Evolutionary conservation across 1,140 invertebrate genomes (phyloP), one percentile per base, ranked within the genome.

Genomic region (Druon quercuslanigerum): DNA sequence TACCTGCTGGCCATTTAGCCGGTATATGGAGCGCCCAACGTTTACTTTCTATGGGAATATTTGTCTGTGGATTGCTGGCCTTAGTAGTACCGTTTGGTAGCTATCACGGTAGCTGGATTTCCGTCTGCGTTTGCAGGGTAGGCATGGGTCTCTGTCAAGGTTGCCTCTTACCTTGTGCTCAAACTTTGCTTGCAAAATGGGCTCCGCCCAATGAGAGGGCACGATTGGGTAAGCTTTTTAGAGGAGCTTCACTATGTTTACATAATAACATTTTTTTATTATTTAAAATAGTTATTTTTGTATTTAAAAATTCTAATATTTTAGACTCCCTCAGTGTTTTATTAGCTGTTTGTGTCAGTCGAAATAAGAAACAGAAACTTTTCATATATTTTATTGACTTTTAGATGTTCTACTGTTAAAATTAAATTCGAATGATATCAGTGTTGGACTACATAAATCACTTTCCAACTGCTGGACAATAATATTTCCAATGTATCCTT

Each of bases 141-240:
- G 82, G 94, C 8, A 94, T 95, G 90, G 96, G 96, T n/a, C 86
- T 93, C 25, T 86, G 85, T 82, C 91, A 95, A 91, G 94, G 94
- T 66, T 93, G 94, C 33, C 92, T 93, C 5, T 92, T 94, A 84
- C 95, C 95, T 60, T 92, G 93, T 25, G 93, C 93, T 57, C 94
- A 95, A 84, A 93, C 92, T 4, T 88, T 95, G 6, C 90, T 95
- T 78, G 92, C 94, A 0, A 93, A 93, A 78, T 95, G 94, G 94
- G 92, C 92, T 12, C 94, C 89, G 2, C 86, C 88, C 9, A 73
- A 75, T 7, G 90, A 91, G 74, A 87, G 89, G 74, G 87, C 88
- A 54, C 78, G 89, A 84, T 76, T 91, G n/a, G 90, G 90, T 91
- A 76, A 86, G 81, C 40, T 9, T 46, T 46, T 46, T 11, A 1